These are phyloP conservation scores for Scrobipalpa atriplicella DNA, from an alignment of 2,888 invertebrate species.

Conservation along the genomic window DNA sequence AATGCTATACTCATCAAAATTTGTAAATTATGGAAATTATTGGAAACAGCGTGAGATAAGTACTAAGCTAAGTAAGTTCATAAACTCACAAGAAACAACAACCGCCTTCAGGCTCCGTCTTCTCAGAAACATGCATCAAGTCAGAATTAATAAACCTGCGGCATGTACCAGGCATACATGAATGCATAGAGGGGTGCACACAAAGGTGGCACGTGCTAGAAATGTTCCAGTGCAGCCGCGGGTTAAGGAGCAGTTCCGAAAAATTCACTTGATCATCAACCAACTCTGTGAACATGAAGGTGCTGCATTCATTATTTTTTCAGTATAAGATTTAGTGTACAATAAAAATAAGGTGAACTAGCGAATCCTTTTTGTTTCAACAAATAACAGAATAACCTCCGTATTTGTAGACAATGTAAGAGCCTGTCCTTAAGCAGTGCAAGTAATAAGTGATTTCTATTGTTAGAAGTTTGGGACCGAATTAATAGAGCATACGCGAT, in stretches of 20 bases:
- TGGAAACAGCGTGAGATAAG: not conserved
- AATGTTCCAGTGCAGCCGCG: slow-evolving; percentile 10
- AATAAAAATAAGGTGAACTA: no score
- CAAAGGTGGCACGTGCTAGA: slow-evolving; percentile 26
- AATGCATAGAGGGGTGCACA: slow-evolving; percentile 23
- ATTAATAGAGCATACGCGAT: not conserved
- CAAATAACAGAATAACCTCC: no score
- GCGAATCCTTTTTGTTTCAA: no score
- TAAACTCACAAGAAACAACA: not conserved
- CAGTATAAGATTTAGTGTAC: no score
- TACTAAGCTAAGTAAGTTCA: not conserved
- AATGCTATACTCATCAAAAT: no score
- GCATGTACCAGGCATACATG: slow-evolving; percentile 12
- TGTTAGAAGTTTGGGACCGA: not conserved
- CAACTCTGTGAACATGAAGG: no score
- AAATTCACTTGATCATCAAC: no score
- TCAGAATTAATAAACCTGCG: not conserved
- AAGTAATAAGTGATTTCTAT: slow-evolving; percentile 8
- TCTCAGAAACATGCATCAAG: not conserved
- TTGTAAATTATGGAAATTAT: no score
- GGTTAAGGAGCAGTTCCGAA: not conserved
- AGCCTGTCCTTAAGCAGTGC: not conserved
- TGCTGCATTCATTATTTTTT: no score
- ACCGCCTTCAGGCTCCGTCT: not conserved
- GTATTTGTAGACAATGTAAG: no score